These are phyloP conservation scores for Parapristionchus giblindavisi DNA, from an alignment of 2,888 invertebrate genomes.

Conservation along the genomic window DNA sequence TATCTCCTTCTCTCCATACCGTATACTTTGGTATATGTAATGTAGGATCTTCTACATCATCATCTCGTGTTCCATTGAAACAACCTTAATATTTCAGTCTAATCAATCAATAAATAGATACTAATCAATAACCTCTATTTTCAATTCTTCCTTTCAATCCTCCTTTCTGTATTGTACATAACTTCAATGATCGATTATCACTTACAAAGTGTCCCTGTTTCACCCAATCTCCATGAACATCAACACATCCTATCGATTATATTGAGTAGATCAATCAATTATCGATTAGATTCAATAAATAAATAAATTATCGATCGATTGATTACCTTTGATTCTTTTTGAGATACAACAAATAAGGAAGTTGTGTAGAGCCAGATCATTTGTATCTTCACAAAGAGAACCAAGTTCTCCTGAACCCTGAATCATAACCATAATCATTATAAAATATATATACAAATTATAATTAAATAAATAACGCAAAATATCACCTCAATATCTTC, in stretches of 20 bases:
- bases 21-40: slow-evolving; percentile 37
- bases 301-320: background rate
- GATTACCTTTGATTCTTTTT: slow-evolving; percentile 33
- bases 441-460: background rate
- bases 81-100: slow-evolving; percentile 5
- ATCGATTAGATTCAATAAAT: too few relatives aligned
- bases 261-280: too few relatives aligned
- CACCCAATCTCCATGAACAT: slow-evolving; percentile 35
- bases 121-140: slow-evolving; percentile 17
- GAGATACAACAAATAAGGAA: slow-evolving; percentile 38
- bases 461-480: background rate
- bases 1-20: slow-evolving; percentile 39
- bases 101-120: background rate
- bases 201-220: slow-evolving; percentile 30
- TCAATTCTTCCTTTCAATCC: slow-evolving; percentile 37
- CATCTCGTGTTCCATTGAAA: slow-evolving; percentile 36
- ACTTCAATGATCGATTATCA: slow-evolving; percentile 26
- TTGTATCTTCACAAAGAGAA: slow-evolving; percentile 31
- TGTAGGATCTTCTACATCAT: slow-evolving; percentile 20
- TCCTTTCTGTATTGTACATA: slow-evolving; percentile 25
- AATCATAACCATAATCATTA: background rate
- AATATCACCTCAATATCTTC: slow-evolving; percentile 25
- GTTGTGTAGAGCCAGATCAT: slow-evolving; percentile 33
- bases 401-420: slow-evolving; percentile 34
- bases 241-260: slow-evolving; percentile 38